Base-by-base conservation (phyloP, 2,888 invertebrate species). In the Fabriciana adippe region DNA sequence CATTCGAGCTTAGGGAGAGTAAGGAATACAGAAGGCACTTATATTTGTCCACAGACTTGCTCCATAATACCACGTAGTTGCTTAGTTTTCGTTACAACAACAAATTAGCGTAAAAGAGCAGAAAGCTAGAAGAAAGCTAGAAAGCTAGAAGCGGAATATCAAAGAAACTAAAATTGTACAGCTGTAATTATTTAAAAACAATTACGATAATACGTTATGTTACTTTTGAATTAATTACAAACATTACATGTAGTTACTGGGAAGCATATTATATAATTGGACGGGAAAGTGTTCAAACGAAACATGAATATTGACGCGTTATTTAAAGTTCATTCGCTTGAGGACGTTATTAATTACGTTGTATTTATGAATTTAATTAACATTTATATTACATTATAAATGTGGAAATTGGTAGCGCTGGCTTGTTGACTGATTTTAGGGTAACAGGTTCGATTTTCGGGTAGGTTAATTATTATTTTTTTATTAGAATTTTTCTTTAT, bases 251-350 rank as follows among this genome's bases (percentile, higher is more conserved):
- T 55, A 35, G 18, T 55, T 60, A 60, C 15, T 26, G 45, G 60
- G 51, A 68, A 55, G 59, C 45, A 16, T 64, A 60, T 67, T 59
- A 16, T 60, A 55, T 67, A 64, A 60, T 67, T 64, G 51, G 15
- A 56, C 16, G 67, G 21, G 67, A 70, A 64, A 64, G 69, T 67
- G 55, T 59, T 61, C 55, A 54, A 59, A 47, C 66, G 66, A 53
- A 55, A 62, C 70, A 57, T 61, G 56, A 68, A 62, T 63, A 56
- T 70, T 63, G 61, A 55, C 21, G 55, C 35, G 47, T 56, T 47
- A 59, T 50, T 47, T 51, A 51, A 51, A 55, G 60, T 55, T 55
- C 60, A 31, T 66, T 66, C 60, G 41, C 66, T 60, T 48, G 60
- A 61, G 54, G 60, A 60, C 60, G 60, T 61, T 51, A 51, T 61